Percentiles rank a stretch among this genome's conserved stretches.
Conservation (phyloP, 1,140 invertebrate genomes). For the Hylyphantes graminicola region DNA sequence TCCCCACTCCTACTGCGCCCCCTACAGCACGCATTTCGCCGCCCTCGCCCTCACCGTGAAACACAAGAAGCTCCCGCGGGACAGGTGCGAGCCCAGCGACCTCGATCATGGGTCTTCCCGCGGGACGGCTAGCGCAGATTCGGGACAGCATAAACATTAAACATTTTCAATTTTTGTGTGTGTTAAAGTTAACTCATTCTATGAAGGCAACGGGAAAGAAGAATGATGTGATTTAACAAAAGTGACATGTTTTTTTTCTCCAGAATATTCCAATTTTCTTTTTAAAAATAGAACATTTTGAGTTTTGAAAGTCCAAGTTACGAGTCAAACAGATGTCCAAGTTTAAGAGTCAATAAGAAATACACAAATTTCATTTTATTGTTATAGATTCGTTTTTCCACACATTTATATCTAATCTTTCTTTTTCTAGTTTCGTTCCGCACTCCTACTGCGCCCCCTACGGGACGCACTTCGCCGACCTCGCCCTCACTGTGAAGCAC, state of each 20-base stretch:
- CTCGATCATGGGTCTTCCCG: constrained; percentile 58
- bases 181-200: no score
- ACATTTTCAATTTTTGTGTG: no score
- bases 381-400: no score
- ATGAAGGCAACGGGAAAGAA: constrained; percentile 69
- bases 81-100: constrained; percentile 67
- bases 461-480: constrained; percentile 80
- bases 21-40: constrained; percentile 81
- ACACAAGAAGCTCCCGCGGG: constrained; percentile 85
- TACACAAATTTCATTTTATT: no score
- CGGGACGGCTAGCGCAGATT: constrained; percentile 44
- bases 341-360: no score
- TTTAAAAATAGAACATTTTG: no score
- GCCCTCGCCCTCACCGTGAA: constrained; percentile 76
- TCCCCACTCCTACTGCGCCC: constrained; percentile 91
- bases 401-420: no score
- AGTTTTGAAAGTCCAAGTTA: no score
- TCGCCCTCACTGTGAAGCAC: constrained; percentile 77
- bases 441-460: constrained; percentile 92
- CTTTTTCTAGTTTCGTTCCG: constrained; percentile 79
- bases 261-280: no score
- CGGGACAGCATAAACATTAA: constrained; percentile 40
- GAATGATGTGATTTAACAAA: no score
- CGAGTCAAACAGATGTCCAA: no score
- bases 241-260: no score